Percentiles rank a stretch among this genome's conserved stretches.
Evolutionary conservation across 2,113 vertebrate species (phyloP).

Genomic region (Tyto alba): DNA sequence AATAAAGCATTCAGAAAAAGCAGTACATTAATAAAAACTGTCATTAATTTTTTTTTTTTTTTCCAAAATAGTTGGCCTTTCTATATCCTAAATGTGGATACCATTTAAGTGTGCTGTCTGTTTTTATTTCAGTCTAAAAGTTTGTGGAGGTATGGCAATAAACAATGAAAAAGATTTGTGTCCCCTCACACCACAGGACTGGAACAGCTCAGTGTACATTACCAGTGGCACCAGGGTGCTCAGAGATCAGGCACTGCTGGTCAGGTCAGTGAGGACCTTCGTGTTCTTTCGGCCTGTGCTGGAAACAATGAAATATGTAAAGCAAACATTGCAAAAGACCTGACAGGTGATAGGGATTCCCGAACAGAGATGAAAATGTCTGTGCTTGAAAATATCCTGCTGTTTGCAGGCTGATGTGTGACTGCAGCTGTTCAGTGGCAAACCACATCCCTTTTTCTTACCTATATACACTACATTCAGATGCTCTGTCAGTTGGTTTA

Average conservation of each 20-base stretch:
- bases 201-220: rapidly evolving
- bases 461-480: rapidly evolving
- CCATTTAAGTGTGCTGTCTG: background rate
- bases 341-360: background rate
- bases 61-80: background rate
- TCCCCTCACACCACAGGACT: background rate
- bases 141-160: background rate
- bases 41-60: background rate
- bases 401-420: background rate
- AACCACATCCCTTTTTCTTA: background rate
- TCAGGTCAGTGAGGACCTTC: background rate
- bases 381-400: background rate
- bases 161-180: background rate
- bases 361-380: background rate
- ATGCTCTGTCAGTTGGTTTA: background rate
- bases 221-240: background rate
- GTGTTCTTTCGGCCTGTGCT: background rate
- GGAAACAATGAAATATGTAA: background rate
- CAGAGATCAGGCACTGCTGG: background rate
- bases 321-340: background rate
- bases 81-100: background rate
- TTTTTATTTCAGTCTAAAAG: background rate
- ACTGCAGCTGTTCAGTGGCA: background rate
- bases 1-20: background rate
- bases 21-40: background rate